Conservation (phyloP, 2,113 vertebrate species). For the Ursus arctos region DNA sequence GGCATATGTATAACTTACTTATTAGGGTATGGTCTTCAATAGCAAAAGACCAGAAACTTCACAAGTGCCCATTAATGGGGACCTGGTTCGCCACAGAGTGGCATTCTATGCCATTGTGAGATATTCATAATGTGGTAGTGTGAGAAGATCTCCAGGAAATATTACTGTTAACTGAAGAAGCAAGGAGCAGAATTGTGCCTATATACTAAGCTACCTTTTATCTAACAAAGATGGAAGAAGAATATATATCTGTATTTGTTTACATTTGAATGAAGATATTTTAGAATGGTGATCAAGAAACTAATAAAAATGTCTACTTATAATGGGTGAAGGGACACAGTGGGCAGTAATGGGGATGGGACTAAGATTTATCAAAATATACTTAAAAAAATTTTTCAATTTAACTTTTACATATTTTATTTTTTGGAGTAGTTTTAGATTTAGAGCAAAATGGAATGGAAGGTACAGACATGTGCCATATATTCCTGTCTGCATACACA, state of each 20-base stretch:
- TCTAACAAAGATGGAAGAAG: neutral
- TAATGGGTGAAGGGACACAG: neutral
- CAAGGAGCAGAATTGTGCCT: neutral
- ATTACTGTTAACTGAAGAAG: neutral
- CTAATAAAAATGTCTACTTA: neutral
- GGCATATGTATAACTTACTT: neutral
- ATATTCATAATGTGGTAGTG: neutral
- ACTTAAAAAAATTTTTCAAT: neutral
- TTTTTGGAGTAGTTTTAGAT: neutral
- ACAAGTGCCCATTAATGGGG: neutral
- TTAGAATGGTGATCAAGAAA: neutral
- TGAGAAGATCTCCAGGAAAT: neutral
- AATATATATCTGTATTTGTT: neutral
- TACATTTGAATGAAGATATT: neutral
- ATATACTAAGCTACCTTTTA: neutral
- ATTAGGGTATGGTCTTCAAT: neutral
- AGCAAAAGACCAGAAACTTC: neutral
- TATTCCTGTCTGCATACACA: neutral
- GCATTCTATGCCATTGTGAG: neutral
- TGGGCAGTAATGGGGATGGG: neutral
- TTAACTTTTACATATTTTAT: neutral
- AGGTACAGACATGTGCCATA: neutral
- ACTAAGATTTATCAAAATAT: neutral
- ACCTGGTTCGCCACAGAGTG: neutral
- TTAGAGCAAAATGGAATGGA: neutral